Conservation (phyloP, 2,888 invertebrate species). For the Acheta domesticus region DNA sequence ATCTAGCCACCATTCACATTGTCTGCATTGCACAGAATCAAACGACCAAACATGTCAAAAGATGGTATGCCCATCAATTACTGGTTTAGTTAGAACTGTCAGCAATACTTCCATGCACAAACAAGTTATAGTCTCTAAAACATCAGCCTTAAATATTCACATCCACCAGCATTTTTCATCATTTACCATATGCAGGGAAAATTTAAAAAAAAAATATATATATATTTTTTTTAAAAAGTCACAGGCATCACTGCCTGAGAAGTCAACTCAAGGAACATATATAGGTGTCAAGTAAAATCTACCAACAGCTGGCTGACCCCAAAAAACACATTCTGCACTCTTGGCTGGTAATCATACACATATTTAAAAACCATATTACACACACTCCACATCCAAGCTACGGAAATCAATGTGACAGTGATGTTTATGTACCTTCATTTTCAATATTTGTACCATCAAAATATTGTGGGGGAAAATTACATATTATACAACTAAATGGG, state of each 20-base stretch:
- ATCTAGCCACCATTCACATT: conserved; percentile 62
- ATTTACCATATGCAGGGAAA: conserved; percentile 31
- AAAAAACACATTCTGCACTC: conserved; percentile 40
- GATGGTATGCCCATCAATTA: conserved; percentile 28
- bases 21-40: conserved; percentile 53
- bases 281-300: conserved; percentile 31
- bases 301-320: conserved; percentile 38
- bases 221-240: conserved; percentile 11
- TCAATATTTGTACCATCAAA: conserved; percentile 9
- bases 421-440: neutral
- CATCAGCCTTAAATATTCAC: neutral
- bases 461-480: neutral
- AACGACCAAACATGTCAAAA: conserved; percentile 37
- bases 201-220: conserved; percentile 39
- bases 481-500: neutral
- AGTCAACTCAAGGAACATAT: conserved; percentile 25
- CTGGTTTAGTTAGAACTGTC: conserved; percentile 5
- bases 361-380: neutral
- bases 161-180: conserved; percentile 34
- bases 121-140: neutral
- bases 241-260: conserved; percentile 25
- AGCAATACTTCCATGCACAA: conserved; percentile 20
- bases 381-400: conserved; percentile 5
- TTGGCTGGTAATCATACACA: conserved; percentile 35
- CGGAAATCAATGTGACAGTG: conserved; percentile 4